Percentiles rank a stretch among this genome's conserved stretches.
Conservation (phyloP, 2,888 invertebrate genomes). For the Agrilus cyanescens region DNA sequence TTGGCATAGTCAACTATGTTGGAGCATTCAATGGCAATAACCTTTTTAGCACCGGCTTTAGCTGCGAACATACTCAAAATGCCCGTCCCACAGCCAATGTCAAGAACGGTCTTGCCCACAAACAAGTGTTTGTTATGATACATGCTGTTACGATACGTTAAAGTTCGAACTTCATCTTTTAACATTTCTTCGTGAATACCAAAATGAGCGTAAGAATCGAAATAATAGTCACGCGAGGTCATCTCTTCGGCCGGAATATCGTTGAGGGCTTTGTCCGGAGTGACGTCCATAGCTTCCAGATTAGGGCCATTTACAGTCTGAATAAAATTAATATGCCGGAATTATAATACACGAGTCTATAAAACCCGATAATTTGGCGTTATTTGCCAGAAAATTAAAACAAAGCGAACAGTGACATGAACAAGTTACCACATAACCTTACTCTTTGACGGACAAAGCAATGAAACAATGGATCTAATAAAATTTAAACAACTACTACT, state of each 20-base stretch:
- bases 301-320: slow-evolving; percentile 14
- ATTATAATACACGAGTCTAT: too few relatives aligned
- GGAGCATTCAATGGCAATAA: slow-evolving; percentile 94
- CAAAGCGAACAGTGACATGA: too few relatives aligned
- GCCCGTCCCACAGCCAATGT: slow-evolving; percentile 98
- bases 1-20: slow-evolving; percentile 96
- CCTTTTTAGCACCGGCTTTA: slow-evolving; percentile 90
- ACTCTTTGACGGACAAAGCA: too few relatives aligned
- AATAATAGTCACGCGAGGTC: slow-evolving; percentile 99
- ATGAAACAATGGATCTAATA: too few relatives aligned
- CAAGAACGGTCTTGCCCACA: slow-evolving; percentile 82
- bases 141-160: slow-evolving; percentile 98
- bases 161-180: slow-evolving; percentile 96
- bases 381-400: too few relatives aligned
- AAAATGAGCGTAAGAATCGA: slow-evolving; percentile 99
- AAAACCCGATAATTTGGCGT: too few relatives aligned
- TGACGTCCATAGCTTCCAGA: slow-evolving; percentile 44
- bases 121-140: slow-evolving; percentile 98
- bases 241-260: slow-evolving; percentile 79
- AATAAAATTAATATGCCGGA: background rate
- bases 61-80: slow-evolving; percentile 99
- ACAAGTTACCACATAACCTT: too few relatives aligned
- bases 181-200: slow-evolving; percentile 99
- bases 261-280: slow-evolving; percentile 26
- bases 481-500: too few relatives aligned